Evolutionary conservation across 2,113 vertebrate genomes (phyloP), one percentile per base, ranked within the genome.

Genomic region (Malurus alboscapulatus): DNA sequence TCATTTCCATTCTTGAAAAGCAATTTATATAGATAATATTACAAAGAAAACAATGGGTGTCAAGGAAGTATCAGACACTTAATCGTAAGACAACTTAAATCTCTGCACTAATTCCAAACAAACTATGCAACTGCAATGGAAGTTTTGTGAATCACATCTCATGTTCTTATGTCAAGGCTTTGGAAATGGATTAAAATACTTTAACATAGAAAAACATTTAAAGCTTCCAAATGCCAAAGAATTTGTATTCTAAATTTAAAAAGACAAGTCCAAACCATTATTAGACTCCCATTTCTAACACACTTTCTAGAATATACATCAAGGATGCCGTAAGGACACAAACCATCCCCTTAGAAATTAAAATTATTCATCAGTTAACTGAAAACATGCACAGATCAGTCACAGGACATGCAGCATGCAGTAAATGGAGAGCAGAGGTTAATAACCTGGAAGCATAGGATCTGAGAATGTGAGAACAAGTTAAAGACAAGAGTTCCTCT

Each of bases 401-500:
- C 94, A 95, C 51, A 57, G 44, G 87, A 61, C 98, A 98, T 98
- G 98, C 98, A 97, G 77, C 97, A 98, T 98, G 98, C 98, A 98
- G 93, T 96, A 97, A 97, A 93, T 25, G 96, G 97, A 97, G 95
- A 98, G 97, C 97, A 97, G 97, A 97, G 97, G 97, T 98, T 98
- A 98, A 98, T 97, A 98, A 98, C 98, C 98, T 98, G 98, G 98
- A 97, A 94, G 98, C 98, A 98, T 98, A 98, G 97, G 98, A 97
- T 97, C 98, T 98, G 98, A 98, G 98, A 97, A 98, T 97, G 97
- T 98, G 98, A 97, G 98, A 98, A 96, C 98, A 98, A 97, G 98
- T 98, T 97, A 98, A 96, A 98, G 98, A 98, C 97, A 98, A 97
- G 96, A 98, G 96, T 87, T 98, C 98, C 97, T 98, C 98, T 98